These are phyloP conservation scores for Bagarius yarrelli DNA, from an alignment of 2,113 vertebrate species.

Conservation along the genomic window DNA sequence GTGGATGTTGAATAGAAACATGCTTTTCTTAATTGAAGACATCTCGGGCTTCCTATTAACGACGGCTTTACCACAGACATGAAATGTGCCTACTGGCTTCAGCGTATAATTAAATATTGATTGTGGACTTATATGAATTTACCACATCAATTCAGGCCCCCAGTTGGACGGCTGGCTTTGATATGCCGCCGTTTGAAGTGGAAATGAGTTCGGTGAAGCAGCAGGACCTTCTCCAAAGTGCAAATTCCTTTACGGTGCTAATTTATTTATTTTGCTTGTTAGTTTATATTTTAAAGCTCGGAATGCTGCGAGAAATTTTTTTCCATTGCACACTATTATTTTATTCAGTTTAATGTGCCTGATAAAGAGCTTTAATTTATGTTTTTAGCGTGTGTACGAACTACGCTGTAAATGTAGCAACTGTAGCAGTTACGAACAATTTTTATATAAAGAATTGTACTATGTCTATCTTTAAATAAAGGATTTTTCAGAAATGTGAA, in stretches of 20 bases:
- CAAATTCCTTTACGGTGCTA: conserved; percentile 62
- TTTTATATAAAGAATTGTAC: conserved; percentile 27
- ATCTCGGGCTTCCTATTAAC: conserved; percentile 58
- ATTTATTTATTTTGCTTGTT: conserved; percentile 70
- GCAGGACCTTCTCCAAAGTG: conserved; percentile 55
- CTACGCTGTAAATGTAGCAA: conserved; percentile 29
- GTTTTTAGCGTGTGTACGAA: conserved; percentile 10
- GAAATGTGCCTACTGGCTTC: conserved; percentile 64
- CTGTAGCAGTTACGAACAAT: neutral
- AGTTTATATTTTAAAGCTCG: conserved; percentile 56
- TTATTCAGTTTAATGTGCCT: conserved; percentile 9
- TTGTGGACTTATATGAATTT: conserved; percentile 70
- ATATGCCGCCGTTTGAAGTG: conserved; percentile 66
- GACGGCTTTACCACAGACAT: conserved; percentile 63
- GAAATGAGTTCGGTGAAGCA: conserved; percentile 64
- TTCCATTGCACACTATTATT: neutral
- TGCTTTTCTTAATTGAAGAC: neutral
- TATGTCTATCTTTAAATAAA: conserved; percentile 3
- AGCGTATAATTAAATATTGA: conserved; percentile 75
- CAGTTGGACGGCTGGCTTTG: conserved; percentile 63
- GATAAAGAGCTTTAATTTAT: conserved; percentile 2
- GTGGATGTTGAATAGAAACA: neutral
- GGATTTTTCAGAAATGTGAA: conserved; percentile 10
- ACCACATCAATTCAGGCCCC: conserved; percentile 64
- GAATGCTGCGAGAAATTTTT: conserved; percentile 36